Base-by-base conservation (phyloP, 1,140 invertebrate genomes). In the Liolophura sinensis region DNA sequence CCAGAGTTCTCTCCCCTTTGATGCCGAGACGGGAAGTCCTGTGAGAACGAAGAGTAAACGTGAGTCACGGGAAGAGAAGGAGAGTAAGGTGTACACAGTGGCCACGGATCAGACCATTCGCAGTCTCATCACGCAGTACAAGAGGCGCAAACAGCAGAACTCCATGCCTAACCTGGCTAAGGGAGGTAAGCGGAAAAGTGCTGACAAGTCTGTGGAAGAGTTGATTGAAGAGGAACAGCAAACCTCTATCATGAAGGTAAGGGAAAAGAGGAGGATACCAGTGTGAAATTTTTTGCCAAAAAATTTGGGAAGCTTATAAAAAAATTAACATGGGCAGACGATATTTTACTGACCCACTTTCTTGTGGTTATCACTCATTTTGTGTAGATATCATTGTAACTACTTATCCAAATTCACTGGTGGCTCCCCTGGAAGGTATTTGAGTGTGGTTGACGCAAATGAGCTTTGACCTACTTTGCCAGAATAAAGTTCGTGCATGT, bases 171-270 rank as follows among this genome's bases (percentile, higher is more conserved):
- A 77, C 60, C 79, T 79, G 66, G 69, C 75, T 27, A 74, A 75
- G 49, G 47, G 24, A 46, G 49, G 49, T 27, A 24, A 52, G 48
- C 9, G 24, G 55, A n/a, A 64, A 46, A 67, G 68, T 78, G 20
- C 54, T 62, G 49, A 68, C 75, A 25, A 77, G 54, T 51, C 72
- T 22, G 72, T 82, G 3, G 78, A 82, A 25, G 73, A 78, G 52
- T 76, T 75, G 24, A 84, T 85, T 64, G 78, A 78, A 60, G 73
- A 78, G 55, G 92, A 93, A 80, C 88, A 90, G 68, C 89, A 89
- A 62, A 87, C 88, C 22, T 93, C 92, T 65, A 91, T 93, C 55
- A 89, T 90, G 62, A 94, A 94, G 87, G 92, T 92, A 82, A 62
- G 50, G 55, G 22, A 24, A 20, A 54, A 54, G 22, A 50, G 22